These are phyloP conservation scores for Lepidostoma basale DNA, from an alignment of 1,140 invertebrate species.

Conservation along the genomic window DNA sequence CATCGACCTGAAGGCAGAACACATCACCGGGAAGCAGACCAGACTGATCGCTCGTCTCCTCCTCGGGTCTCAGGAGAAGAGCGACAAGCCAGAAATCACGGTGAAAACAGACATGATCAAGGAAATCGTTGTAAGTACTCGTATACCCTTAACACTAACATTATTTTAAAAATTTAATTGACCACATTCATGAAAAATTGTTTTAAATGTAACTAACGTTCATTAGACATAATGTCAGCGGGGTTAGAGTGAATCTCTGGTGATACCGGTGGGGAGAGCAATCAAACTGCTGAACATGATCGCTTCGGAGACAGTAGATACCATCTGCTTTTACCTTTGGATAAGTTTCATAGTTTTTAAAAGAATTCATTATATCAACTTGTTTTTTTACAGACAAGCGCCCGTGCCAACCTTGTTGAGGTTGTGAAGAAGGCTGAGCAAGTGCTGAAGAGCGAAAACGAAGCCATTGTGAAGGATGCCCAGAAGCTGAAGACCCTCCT, in stretches of 20 bases:
- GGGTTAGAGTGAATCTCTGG: too few relatives aligned
- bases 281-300: too few relatives aligned
- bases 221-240: too few relatives aligned
- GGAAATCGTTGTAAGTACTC: conserved; percentile 62
- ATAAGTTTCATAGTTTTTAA: too few relatives aligned
- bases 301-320: too few relatives aligned
- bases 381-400: not conserved
- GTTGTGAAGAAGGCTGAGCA: not conserved
- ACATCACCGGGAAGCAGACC: conserved; percentile 62
- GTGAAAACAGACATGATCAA: conserved; percentile 69
- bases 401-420: not conserved
- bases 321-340: too few relatives aligned
- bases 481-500: not conserved
- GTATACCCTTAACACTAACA: not conserved
- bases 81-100: conserved; percentile 69
- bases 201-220: too few relatives aligned
- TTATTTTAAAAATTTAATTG: too few relatives aligned
- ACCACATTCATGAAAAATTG: too few relatives aligned
- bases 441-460: not conserved
- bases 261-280: too few relatives aligned
- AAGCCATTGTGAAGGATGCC: not conserved
- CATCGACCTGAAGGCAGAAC: conserved; percentile 66
- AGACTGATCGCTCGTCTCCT: conserved; percentile 65
- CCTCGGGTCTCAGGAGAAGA: conserved; percentile 70
- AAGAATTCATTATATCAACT: too few relatives aligned